A percentile compares a stretch with the other conserved stretches of the same genome.
Conservation (phyloP, 2,888 invertebrate genomes). For the Campoplex capitator region DNA sequence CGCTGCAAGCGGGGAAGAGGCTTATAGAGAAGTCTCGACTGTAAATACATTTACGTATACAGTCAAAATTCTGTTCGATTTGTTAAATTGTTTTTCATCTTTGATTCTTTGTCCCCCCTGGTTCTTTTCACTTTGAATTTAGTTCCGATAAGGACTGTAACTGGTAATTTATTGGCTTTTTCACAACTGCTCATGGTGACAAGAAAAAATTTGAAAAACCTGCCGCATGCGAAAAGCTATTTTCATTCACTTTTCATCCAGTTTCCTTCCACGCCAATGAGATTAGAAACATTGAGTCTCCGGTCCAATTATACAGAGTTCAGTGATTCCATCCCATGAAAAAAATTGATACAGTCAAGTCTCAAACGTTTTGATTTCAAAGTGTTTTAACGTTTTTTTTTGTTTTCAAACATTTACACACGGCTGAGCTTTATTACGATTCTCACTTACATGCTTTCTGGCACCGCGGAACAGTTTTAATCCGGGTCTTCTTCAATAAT, state of each 20-base stretch:
- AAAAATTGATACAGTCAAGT: neutral
- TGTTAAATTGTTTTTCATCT: conserved; percentile 6
- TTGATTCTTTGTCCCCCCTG: neutral
- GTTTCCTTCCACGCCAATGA: neutral
- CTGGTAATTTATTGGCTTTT: neutral
- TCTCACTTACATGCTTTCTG: neutral
- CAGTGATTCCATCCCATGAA: conserved; percentile 16
- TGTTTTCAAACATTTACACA: no score
- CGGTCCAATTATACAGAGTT: neutral
- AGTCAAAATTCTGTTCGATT: conserved; percentile 2
- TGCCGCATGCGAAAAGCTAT: neutral
- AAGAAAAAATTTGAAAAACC: neutral
- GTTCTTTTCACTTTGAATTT: neutral
- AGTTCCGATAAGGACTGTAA: neutral
- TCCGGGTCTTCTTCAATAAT: neutral
- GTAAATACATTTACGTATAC: conserved; percentile 2
- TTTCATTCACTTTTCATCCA: neutral
- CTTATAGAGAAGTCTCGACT: no score
- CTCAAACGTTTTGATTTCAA: neutral
- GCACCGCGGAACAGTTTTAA: neutral
- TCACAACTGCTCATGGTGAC: neutral
- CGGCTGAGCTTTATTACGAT: neutral
- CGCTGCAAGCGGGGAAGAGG: no score
- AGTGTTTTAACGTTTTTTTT: neutral
- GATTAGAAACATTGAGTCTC: neutral